A percentile compares a stretch with the other conserved stretches of the same genome.
Evolutionary conservation across 1,140 invertebrate species (phyloP).

Genomic region (Zaprionus vittiger): DNA sequence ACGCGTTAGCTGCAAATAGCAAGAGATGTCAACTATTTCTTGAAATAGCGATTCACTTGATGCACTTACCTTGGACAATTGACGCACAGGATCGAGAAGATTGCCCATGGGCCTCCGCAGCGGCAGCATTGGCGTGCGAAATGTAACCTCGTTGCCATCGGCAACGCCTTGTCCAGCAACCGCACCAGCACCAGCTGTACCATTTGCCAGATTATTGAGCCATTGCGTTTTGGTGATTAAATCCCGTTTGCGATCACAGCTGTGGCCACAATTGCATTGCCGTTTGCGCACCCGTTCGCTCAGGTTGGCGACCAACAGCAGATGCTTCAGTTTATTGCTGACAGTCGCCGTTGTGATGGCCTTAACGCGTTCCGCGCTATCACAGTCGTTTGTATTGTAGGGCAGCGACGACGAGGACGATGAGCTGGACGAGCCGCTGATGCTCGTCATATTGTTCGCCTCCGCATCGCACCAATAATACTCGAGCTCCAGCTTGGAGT

Average conservation of each 20-base stretch:
- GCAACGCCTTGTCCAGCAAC: background rate
- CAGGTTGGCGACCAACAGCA: conserved; percentile 80
- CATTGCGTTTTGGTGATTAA: conserved; percentile 63
- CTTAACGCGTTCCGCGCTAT: conserved; percentile 74
- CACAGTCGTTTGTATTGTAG: conserved; percentile 79
- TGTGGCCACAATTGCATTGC: conserved; percentile 79
- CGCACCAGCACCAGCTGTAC: background rate
- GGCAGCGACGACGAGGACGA: conserved; percentile 50
- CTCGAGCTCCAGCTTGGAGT: conserved; percentile 91
- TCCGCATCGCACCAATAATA: conserved; percentile 90
- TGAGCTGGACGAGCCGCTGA: background rate
- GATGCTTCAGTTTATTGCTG: conserved; percentile 80
- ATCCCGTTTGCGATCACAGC: conserved; percentile 75
- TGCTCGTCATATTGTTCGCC: conserved; percentile 9
- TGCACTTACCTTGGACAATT: conserved; percentile 56
- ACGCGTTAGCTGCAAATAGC: conserved; percentile 55
- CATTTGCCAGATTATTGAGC: conserved; percentile 38
- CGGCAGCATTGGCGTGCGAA: conserved; percentile 78
- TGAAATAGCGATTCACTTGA: background rate
- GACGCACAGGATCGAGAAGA: conserved; percentile 70
- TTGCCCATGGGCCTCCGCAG: conserved; percentile 64
- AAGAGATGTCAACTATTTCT: background rate
- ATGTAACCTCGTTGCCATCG: conserved; percentile 42
- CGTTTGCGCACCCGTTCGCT: conserved; percentile 78
- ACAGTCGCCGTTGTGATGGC: conserved; percentile 67